These are phyloP conservation scores for Synchiropus splendidus DNA, from an alignment of 2,113 vertebrate species.

Conservation along the genomic window DNA sequence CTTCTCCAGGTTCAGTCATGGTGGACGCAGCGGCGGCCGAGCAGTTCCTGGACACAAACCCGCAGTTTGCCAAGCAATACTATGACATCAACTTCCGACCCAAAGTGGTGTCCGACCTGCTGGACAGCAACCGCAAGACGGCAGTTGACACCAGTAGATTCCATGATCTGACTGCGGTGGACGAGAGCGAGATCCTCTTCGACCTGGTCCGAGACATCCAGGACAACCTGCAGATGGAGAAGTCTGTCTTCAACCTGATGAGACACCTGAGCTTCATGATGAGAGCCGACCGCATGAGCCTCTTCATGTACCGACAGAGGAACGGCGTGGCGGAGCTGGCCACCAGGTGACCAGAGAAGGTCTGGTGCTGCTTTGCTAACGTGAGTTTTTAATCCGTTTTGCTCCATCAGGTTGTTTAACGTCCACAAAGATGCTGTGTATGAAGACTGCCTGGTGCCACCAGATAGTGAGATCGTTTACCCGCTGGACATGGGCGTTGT, in stretches of 20 bases:
- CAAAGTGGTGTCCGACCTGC: constrained; percentile 67
- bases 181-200: constrained; percentile 82
- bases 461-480: constrained; percentile 82
- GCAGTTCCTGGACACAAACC: constrained; percentile 78
- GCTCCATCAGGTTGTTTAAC: constrained; percentile 66
- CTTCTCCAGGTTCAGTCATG: constrained; percentile 27
- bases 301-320: constrained; percentile 80
- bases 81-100: constrained; percentile 69
- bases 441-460: constrained; percentile 77
- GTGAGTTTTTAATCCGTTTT: neutral
- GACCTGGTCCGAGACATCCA: constrained; percentile 79
- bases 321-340: constrained; percentile 79
- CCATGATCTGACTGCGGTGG: constrained; percentile 62
- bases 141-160: constrained; percentile 57
- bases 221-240: constrained; percentile 78
- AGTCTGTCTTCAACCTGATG: constrained; percentile 74
- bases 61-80: constrained; percentile 75
- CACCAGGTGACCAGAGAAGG: constrained; percentile 49
- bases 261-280: constrained; percentile 74
- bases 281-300: constrained; percentile 76
- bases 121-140: constrained; percentile 53
- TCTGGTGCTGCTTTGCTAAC: neutral
- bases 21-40: constrained; percentile 72
- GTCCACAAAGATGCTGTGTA: constrained; percentile 69
- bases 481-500: constrained; percentile 80